A percentile compares a stretch with the other conserved stretches of the same genome.
Conservation (phyloP, 1,140 invertebrate genomes). For the Venturia canescens region DNA sequence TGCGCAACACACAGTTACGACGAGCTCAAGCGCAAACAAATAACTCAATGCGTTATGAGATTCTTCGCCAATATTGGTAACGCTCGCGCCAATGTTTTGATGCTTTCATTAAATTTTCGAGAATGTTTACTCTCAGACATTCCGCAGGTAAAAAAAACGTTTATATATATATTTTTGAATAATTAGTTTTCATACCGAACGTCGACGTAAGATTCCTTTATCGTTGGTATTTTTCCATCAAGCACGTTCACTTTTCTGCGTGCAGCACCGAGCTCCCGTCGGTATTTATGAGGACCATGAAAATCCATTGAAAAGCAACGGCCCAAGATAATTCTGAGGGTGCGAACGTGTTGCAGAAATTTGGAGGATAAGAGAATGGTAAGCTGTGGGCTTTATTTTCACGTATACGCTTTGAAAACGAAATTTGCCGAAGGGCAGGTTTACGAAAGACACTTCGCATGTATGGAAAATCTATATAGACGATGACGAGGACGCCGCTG, state of each 20-base stretch:
- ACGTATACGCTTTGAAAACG: conserved; percentile 22
- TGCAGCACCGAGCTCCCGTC: neutral
- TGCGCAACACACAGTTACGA: no score
- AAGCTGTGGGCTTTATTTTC: neutral
- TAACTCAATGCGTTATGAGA: no score
- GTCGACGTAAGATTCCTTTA: neutral
- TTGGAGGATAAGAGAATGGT: conserved; percentile 2
- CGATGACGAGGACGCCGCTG: neutral
- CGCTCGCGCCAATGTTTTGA: no score
- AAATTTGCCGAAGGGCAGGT: conserved; percentile 41
- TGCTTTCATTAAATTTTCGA: no score
- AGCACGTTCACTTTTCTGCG: neutral
- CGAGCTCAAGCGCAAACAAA: no score
- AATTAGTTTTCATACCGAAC: neutral
- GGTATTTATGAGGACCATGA: neutral
- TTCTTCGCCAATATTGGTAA: no score
- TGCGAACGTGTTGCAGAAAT: neutral
- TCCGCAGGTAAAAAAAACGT: no score
- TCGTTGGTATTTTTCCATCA: neutral
- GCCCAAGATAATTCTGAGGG: conserved; percentile 28
- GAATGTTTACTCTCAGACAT: no score
- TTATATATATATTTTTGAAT: neutral
- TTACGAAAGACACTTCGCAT: neutral
- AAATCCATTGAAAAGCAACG: conserved; percentile 28
- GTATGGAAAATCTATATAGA: neutral